phyloP scores from a whole-genome alignment of 2,113 vertebrate genomes.

The Chauna torquata region DNA sequence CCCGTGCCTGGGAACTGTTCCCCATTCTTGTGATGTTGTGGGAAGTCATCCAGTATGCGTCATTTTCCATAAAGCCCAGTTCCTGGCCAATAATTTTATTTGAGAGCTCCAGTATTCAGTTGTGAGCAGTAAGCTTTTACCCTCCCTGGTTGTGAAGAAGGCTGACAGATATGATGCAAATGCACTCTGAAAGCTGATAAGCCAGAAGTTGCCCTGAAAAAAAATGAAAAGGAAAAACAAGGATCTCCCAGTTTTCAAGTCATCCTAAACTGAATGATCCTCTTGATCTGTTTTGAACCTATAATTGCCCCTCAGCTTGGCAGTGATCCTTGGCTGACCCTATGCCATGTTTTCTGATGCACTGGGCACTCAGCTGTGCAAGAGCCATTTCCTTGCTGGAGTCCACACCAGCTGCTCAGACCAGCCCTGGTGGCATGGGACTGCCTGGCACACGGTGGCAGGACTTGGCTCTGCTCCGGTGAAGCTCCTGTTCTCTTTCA shows the following conservation, averaged over 20 bases:
- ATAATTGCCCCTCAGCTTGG: not conserved
- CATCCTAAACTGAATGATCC: not conserved
- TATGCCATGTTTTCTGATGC: not conserved
- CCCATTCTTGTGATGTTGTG: not conserved
- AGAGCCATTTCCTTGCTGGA: not conserved
- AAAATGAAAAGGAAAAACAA: not conserved
- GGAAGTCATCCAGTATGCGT: not conserved
- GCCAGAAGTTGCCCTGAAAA: not conserved
- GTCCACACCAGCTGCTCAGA: too few species aligned
- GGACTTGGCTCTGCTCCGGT: not conserved
- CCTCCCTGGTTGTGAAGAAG: not conserved
- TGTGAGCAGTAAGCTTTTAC: not conserved
- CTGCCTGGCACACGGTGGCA: not conserved
- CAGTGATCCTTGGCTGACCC: not conserved
- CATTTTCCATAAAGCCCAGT: not conserved
- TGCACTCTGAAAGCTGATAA: not conserved
- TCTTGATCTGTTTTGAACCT: not conserved
- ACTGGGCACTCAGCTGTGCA: not conserved
- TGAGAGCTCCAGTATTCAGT: not conserved
- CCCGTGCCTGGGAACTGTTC: not conserved
- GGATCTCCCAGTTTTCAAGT: not conserved
- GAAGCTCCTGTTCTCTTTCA: not conserved
- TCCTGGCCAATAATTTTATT: not conserved
- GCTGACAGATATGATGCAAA: not conserved
- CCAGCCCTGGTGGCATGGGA: not conserved